These are phyloP conservation scores for Pangasius djambal DNA, from an alignment of 2,797 vertebrate genomes.

Conservation along the genomic window DNA sequence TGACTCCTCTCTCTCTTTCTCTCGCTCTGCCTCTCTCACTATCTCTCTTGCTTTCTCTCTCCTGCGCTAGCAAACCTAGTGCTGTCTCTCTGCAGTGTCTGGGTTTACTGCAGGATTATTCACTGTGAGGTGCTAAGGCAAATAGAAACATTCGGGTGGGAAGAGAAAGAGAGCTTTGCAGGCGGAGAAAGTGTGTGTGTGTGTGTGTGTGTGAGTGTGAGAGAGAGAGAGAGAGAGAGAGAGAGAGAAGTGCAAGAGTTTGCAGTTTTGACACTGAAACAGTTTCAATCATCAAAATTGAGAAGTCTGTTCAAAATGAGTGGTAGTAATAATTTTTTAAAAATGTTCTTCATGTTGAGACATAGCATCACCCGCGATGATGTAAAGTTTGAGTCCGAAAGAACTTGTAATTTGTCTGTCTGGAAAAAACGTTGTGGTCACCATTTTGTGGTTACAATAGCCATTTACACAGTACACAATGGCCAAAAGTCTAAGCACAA, in stretches of 20 bases:
- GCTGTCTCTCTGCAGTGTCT: slow-evolving; percentile 56
- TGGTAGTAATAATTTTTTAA: slow-evolving; percentile 17
- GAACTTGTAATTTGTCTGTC: slow-evolving; percentile 59
- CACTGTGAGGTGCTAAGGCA: slow-evolving; percentile 67
- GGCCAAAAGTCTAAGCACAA: slow-evolving; percentile 15
- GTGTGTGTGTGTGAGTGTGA: slow-evolving; percentile 21
- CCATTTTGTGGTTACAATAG: slow-evolving; percentile 51
- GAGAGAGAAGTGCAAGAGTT: slow-evolving; percentile 37
- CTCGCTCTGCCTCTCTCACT: slow-evolving; percentile 12
- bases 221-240: slow-evolving; percentile 43
- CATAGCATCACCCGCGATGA: slow-evolving; percentile 49
- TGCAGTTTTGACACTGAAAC: slow-evolving; percentile 3
- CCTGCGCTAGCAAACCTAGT: slow-evolving; percentile 17
- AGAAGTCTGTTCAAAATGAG: slow-evolving; percentile 25
- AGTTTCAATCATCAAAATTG: neutral
- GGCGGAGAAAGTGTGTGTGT: slow-evolving; percentile 5
- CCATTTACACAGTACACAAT: slow-evolving; percentile 7
- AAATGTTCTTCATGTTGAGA: slow-evolving; percentile 42
- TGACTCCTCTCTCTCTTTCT: slow-evolving; percentile 49
- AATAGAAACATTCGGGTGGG: slow-evolving; percentile 57
- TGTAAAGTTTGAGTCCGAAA: slow-evolving; percentile 44
- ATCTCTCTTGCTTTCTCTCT: slow-evolving; percentile 33
- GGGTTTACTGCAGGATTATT: slow-evolving; percentile 67
- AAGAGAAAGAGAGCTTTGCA: slow-evolving; percentile 26
- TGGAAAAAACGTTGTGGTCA: slow-evolving; percentile 54